Conservation (phyloP, 1,140 invertebrate genomes). For the Sinonovacula constricta region DNA sequence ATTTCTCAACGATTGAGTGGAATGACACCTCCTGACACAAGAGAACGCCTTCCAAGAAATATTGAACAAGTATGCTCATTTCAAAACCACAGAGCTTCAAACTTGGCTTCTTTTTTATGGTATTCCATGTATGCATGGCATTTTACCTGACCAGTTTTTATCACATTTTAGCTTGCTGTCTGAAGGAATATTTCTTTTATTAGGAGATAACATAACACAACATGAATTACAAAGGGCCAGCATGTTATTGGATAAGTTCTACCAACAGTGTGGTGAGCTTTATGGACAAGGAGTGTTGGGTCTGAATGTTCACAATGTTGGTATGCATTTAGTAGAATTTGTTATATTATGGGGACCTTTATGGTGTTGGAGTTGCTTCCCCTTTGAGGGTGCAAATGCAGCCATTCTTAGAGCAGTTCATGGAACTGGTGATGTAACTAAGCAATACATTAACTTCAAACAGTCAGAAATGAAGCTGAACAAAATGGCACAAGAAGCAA, state of each 20-base stretch:
- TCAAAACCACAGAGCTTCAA: slow-evolving; percentile 18
- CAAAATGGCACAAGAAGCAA: background rate
- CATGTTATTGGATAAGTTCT: background rate
- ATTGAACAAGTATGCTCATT: slow-evolving; percentile 6
- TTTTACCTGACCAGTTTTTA: slow-evolving; percentile 1
- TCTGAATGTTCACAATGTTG: slow-evolving; percentile 27
- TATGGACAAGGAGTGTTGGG: background rate
- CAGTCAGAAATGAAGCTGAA: background rate
- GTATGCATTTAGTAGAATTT: slow-evolving; percentile 12
- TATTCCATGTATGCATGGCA: slow-evolving; percentile 24
- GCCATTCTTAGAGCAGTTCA: slow-evolving; percentile 8
- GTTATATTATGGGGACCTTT: slow-evolving; percentile 15
- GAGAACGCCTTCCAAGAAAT: slow-evolving; percentile 7
- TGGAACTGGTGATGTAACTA: slow-evolving; percentile 7
- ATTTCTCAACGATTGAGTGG: slow-evolving; percentile 5
- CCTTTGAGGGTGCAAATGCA: slow-evolving; percentile 15
- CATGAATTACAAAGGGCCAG: slow-evolving; percentile 7
- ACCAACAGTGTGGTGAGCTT: background rate
- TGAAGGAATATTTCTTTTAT: slow-evolving; percentile 11
- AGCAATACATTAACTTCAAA: background rate
- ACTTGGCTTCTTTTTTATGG: slow-evolving; percentile 9
- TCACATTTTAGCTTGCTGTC: slow-evolving; percentile 18
- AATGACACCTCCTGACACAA: slow-evolving; percentile 6
- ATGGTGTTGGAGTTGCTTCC: slow-evolving; percentile 21
- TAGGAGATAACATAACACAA: slow-evolving; percentile 19